Evolutionary conservation across 2,888 invertebrate genomes (phyloP).

Genomic region (Labia minor): DNA sequence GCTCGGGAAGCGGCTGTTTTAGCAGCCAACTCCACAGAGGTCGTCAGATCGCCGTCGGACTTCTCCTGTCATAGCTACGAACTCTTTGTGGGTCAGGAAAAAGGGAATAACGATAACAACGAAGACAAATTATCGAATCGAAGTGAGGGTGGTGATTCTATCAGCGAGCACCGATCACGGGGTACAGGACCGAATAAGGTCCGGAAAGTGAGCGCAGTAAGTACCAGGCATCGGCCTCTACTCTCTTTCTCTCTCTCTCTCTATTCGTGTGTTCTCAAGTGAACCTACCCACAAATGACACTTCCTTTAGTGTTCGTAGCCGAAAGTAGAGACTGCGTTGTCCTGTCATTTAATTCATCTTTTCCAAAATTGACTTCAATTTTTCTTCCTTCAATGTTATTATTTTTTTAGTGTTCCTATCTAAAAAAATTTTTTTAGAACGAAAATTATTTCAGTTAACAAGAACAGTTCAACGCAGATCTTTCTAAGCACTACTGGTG

Average conservation of each 20-base stretch:
- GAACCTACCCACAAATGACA: not conserved
- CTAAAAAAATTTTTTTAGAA: not conserved
- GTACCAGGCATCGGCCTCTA: conserved; percentile 36
- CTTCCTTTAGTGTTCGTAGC: not conserved
- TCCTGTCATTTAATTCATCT: not conserved
- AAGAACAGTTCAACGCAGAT: not conserved
- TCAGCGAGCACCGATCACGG: conserved; percentile 60
- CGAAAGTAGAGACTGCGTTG: not conserved
- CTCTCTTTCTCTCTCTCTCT: too few relatives aligned
- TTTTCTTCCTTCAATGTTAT: too few relatives aligned
- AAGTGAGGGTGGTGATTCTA: conserved; percentile 74
- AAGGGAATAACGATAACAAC: conserved; percentile 79
- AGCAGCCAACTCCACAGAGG: conserved; percentile 45
- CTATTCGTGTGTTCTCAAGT: not conserved
- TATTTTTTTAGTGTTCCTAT: not conserved
- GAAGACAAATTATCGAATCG: conserved; percentile 85
- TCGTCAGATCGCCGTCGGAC: conserved; percentile 83
- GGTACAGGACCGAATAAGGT: conserved; percentile 41
- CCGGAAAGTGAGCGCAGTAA: conserved; percentile 90
- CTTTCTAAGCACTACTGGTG: not conserved
- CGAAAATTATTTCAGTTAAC: not conserved
- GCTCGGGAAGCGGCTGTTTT: conserved; percentile 43
- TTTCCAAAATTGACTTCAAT: not conserved
- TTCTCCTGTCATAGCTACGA: conserved; percentile 88
- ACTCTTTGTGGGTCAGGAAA: conserved; percentile 78